Conservation (phyloP, 2,888 invertebrate species). For the Anthrax anthrax region DNA sequence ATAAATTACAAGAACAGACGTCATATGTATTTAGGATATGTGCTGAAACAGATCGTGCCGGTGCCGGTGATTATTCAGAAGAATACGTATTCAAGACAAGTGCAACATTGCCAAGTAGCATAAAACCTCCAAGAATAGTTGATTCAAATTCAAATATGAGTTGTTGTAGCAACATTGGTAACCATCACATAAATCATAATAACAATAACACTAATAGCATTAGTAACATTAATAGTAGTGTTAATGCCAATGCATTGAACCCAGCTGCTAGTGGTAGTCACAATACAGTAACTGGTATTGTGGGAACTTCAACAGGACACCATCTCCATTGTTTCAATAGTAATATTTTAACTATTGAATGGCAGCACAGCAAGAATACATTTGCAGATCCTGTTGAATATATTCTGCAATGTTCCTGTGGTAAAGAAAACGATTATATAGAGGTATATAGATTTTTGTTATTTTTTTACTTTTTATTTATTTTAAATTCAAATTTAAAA, state of each 20-base stretch:
- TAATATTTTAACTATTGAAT: constrained; percentile 41
- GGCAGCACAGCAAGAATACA: constrained; percentile 45
- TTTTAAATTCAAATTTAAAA: constrained; percentile 3
- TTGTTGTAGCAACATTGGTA: constrained; percentile 5
- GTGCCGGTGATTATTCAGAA: constrained; percentile 64
- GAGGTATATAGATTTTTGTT: constrained; percentile 37
- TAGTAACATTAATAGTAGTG: neutral
- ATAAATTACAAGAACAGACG: constrained; percentile 67
- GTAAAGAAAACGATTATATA: constrained; percentile 46
- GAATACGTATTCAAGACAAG: constrained; percentile 55
- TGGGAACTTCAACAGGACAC: constrained; percentile 16
- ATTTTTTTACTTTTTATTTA: constrained; percentile 14
- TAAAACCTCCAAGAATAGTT: constrained; percentile 54
- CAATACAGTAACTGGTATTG: constrained; percentile 19
- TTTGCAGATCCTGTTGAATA: constrained; percentile 56
- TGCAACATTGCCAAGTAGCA: constrained; percentile 65
- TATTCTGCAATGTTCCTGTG: constrained; percentile 52
- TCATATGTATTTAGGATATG: constrained; percentile 74
- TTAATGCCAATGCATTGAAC: neutral
- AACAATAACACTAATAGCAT: neutral
- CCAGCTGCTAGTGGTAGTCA: constrained; percentile 6
- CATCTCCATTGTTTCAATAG: constrained; percentile 11
- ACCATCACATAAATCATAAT: neutral
- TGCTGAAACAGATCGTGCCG: constrained; percentile 68
- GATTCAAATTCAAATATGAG: constrained; percentile 28